Percentiles rank a stretch among this genome's conserved stretches.
Conservation (phyloP, 2,113 vertebrate genomes). For the Amazona guildingii region DNA sequence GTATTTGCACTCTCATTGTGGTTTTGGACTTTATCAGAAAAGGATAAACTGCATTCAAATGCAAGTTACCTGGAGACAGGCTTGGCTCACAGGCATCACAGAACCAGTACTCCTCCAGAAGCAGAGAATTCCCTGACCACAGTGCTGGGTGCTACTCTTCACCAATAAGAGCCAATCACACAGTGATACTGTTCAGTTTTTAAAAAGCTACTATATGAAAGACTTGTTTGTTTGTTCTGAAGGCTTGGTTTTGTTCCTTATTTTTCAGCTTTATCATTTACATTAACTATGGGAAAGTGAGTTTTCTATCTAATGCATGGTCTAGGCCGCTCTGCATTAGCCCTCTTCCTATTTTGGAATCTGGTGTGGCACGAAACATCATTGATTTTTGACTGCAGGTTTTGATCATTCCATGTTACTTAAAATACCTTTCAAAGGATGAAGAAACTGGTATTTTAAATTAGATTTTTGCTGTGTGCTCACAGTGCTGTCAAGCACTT, state of each 20-base stretch:
- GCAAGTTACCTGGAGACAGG: neutral
- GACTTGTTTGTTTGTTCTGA: neutral
- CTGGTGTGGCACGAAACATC: neutral
- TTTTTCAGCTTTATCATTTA: neutral
- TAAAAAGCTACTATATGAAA: neutral
- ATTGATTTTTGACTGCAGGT: neutral
- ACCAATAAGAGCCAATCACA: neutral
- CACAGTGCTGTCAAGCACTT: neutral
- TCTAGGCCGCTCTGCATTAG: neutral
- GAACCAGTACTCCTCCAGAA: neutral
- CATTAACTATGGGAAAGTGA: neutral
- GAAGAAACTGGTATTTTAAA: neutral
- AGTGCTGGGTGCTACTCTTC: neutral
- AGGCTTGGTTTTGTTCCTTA: neutral
- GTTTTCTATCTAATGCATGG: neutral
- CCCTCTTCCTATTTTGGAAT: neutral
- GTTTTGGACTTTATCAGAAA: neutral
- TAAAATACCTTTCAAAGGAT: neutral
- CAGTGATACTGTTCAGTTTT: neutral
- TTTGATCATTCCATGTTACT: neutral
- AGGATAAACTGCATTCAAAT: neutral
- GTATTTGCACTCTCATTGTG: neutral
- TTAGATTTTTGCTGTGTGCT: neutral
- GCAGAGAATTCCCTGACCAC: neutral
- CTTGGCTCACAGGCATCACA: neutral